Base-by-base conservation (phyloP, 2,797 vertebrate species). In the Gambelia wislizenii region DNA sequence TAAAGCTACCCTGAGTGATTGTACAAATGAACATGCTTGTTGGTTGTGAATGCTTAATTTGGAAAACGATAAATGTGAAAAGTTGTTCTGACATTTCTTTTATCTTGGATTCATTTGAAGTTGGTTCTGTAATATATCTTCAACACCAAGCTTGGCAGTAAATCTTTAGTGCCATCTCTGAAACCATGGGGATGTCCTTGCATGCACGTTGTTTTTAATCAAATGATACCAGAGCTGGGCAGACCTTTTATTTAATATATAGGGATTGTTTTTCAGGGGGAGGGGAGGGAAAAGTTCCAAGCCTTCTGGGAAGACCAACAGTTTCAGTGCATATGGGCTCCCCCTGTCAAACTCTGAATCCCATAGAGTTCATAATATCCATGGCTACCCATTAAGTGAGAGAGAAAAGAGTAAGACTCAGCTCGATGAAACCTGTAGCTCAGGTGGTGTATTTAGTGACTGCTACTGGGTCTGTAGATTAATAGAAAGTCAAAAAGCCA, bases 1-100 rank as follows among this genome's bases (percentile, higher is more conserved):
- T 89, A 81, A 27, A 64, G 54, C 14, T 84, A 44, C 20, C 92
- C 91, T 54, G 89, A 64, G 30, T 89, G 79, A 59, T 91, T 81
- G 67, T 94, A 90, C 2, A 85, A 83, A 16, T 69, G 84, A 91
- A 69, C 0, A 0, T 22, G 2, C 42, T 70, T 77, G 89, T 79
- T 20, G 0, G 3, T 33, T 61, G 0, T 87, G 76, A 33, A n/a
- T 74, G 47, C 84, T 94, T 92, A 67, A 81, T 74, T 79, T 85
- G 67, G 69, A 6, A 22, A 13, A 22, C 74, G 44, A 22, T 83
- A 64, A 49, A 79, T 72, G 61, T 47, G 75, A 36, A 80, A 79
- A 49, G 52, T 72, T 87, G 16, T 49, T 18, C 52, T 42, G 42
- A 72, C 75, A 80, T 84, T 72, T 84, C 89, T 84, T 69, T 83